Percentiles rank a stretch among this genome's conserved stretches.
These are phyloP conservation scores for Capreolus pygargus DNA, from an alignment of 2,113 vertebrate species.

Conservation along the genomic window DNA sequence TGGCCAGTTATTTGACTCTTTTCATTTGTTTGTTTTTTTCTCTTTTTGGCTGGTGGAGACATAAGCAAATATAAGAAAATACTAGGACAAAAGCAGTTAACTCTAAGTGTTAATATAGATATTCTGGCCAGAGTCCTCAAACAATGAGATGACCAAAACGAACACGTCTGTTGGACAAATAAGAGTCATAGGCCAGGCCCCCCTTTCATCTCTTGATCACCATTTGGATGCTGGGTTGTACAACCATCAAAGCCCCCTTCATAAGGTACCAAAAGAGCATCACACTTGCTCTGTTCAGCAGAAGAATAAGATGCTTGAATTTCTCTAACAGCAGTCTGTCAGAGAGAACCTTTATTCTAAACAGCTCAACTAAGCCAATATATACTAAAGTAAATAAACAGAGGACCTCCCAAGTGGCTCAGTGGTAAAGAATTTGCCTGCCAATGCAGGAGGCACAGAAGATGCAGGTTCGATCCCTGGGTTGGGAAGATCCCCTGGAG, in stretches of 20 bases:
- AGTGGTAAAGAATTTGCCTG: neutral
- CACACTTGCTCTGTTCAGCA: neutral
- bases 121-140: neutral
- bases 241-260: neutral
- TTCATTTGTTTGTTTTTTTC: neutral
- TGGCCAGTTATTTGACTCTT: neutral
- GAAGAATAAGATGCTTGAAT: neutral
- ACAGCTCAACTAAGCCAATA: neutral
- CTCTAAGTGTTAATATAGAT: neutral
- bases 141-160: neutral
- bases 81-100: neutral
- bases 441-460: neutral
- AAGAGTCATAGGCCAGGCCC: neutral
- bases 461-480: neutral
- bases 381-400: neutral
- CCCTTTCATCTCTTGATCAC: neutral
- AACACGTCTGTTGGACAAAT: neutral
- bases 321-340: neutral
- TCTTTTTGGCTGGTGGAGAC: neutral
- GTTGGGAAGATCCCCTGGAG: neutral
- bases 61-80: conserved; percentile 5
- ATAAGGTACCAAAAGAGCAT: neutral
- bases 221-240: neutral
- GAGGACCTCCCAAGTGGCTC: neutral
- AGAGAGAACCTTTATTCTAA: conserved; percentile 10